Evolutionary conservation across 1,140 invertebrate species (phyloP).

Genomic region (Physella acuta): DNA sequence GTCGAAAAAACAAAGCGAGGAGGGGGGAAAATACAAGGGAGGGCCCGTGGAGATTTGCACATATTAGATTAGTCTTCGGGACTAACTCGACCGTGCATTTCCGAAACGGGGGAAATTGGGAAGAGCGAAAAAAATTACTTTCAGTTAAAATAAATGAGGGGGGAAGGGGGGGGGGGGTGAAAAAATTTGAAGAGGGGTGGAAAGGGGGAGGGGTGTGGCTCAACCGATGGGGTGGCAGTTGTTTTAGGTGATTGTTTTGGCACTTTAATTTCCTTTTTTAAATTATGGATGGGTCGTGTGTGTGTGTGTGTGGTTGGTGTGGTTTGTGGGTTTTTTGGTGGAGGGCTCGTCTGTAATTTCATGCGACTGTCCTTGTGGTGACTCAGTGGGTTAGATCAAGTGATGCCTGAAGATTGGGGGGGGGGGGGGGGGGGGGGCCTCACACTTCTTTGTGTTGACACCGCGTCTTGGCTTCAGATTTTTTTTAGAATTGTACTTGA

Average conservation of each 20-base stretch:
- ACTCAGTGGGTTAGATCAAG: too few species aligned
- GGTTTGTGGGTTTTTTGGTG: not conserved
- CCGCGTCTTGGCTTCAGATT: too few species aligned
- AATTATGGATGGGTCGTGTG: not conserved
- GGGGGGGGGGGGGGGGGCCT: too few species aligned
- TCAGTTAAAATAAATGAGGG: not conserved
- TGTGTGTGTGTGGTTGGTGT: not conserved
- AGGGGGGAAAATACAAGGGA: conserved; percentile 3
- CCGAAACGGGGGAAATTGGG: not conserved
- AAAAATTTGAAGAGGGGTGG: not conserved
- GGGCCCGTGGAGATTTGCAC: conserved; percentile 6
- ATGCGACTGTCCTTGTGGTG: not conserved
- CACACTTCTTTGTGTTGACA: too few species aligned
- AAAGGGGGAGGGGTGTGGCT: not conserved
- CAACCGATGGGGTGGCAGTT: not conserved
- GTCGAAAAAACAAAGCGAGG: conserved; percentile 11
- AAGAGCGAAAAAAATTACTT: not conserved
- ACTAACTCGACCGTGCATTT: conserved; percentile 6
- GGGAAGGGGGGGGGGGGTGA: not conserved
- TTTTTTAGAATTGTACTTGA: too few species aligned
- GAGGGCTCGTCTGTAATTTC: not conserved
- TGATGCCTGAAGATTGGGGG: too few species aligned
- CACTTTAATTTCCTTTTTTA: conserved; percentile 16
- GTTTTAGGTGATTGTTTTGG: conserved; percentile 16
- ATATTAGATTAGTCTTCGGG: conserved; percentile 20